Evolutionary conservation across 2,888 invertebrate genomes (phyloP), one percentile per base, ranked within the genome.

Genomic region (Drosophila diplacantha): DNA sequence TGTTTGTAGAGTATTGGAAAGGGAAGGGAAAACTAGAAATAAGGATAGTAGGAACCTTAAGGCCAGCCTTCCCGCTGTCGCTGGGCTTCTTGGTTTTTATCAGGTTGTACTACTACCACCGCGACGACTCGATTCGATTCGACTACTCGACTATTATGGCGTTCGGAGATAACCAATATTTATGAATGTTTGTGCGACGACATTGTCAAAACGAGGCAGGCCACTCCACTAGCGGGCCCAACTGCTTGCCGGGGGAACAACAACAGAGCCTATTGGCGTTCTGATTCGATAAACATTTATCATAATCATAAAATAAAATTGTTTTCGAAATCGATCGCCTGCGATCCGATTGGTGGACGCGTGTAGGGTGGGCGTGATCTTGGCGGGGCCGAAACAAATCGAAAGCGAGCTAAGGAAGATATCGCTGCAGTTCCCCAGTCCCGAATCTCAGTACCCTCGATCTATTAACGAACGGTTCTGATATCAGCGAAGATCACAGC

Each of bases 281-380:
- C 72, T 79, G 82, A 86, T 85, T 86, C 85, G 85, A 86, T 85
- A 86, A 85, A 85, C 71, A 75, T 85, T 86, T 86, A 85, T 85
- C 86, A 81, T 83, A 85, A 75, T 75, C 77, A 74, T 79, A 75
- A 79, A 74, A 70, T 69, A 78, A 71, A 73, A 79, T 60, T 66
- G 67, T 60, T 67, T 76, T 72, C 56, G 61, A 69, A 71, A 50
- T 44, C 83, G 65, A 75, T 72, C 60, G 74, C 57, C 71, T 81
- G 74, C 80, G 79, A 83, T 81, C 73, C 74, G 67, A 81, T 83
- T 81, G 81, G 83, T 50, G 62, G 76, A 61, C 56, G 51, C 37
- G 20, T 55, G 44, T 57, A 34, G 61, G 73, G 69, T 68, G 77
- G 81, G 81, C 81, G 83, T 71, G 72, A 38, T 67, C 65, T 62